Percentiles rank a stretch among this genome's conserved stretches.
Conservation (phyloP, 2,888 invertebrate genomes). For the Nemapogon koenigi region DNA sequence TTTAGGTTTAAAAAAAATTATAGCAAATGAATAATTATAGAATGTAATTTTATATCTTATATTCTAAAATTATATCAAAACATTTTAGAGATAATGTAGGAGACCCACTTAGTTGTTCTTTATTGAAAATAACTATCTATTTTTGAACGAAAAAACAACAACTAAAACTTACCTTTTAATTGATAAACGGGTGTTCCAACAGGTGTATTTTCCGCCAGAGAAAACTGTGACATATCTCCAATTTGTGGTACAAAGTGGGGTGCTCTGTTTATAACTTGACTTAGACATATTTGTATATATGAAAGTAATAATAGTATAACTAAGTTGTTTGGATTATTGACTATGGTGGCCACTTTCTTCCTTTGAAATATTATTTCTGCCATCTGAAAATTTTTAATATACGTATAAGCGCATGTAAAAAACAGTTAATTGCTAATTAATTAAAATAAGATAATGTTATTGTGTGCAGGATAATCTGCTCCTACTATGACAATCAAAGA, state of each 20-base stretch:
- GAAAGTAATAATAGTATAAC: constrained; percentile 34
- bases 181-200: constrained; percentile 80
- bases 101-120: too few species aligned
- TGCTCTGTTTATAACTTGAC: constrained; percentile 71
- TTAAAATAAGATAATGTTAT: too few species aligned
- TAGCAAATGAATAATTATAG: too few species aligned
- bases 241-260: constrained; percentile 76
- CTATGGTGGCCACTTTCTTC: constrained; percentile 36
- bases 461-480: too few species aligned
- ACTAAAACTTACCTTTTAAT: constrained; percentile 63
- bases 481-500: too few species aligned
- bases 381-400: too few species aligned
- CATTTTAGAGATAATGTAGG: too few species aligned
- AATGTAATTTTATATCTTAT: too few species aligned
- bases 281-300: constrained; percentile 26
- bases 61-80: too few species aligned
- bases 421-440: too few species aligned
- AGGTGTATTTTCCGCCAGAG: constrained; percentile 74
- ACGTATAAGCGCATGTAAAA: too few species aligned
- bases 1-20: too few species aligned
- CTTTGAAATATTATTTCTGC: constrained; percentile 51
- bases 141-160: neutral
- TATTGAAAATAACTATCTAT: neutral
- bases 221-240: constrained; percentile 80
- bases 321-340: constrained; percentile 35